These are phyloP conservation scores for Apis cerana DNA, from an alignment of 1,140 invertebrate species.

Conservation along the genomic window DNA sequence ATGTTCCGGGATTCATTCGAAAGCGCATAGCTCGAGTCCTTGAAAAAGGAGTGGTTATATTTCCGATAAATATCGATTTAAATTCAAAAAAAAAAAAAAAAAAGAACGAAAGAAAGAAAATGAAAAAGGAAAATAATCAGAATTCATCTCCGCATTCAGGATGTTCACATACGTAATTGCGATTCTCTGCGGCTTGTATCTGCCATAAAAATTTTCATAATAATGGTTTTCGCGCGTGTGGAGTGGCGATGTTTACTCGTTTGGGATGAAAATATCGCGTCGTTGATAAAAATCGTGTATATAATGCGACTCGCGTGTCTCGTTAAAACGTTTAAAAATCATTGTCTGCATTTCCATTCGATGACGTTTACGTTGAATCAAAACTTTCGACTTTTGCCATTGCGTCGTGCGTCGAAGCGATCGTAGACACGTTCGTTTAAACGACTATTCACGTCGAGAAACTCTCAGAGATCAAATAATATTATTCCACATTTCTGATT, in stretches of 20 bases:
- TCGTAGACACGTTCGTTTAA: background rate
- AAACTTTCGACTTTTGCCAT: background rate
- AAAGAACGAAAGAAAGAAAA: too few species aligned
- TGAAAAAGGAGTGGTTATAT: too few species aligned
- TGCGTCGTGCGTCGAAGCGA: background rate
- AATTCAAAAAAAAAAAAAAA: background rate
- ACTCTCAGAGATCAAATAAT: background rate
- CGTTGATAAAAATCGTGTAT: conserved; percentile 1
- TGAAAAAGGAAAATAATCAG: too few species aligned
- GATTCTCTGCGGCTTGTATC: too few species aligned
- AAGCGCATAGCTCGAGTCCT: too few species aligned
- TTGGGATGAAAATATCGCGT: background rate
- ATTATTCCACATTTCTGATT: too few species aligned
- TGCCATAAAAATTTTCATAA: background rate
- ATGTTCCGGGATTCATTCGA: background rate
- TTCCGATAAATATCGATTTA: too few species aligned
- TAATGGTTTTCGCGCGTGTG: background rate
- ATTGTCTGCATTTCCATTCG: background rate
- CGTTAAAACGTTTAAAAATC: conserved; percentile 11
- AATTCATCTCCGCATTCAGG: too few species aligned
- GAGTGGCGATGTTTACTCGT: background rate
- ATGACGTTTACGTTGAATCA: background rate
- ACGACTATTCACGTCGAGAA: background rate
- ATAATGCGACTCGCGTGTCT: background rate
- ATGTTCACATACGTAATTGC: background rate